Evolutionary conservation across 1,140 invertebrate species (phyloP), one percentile per base, ranked within the genome.

Genomic region (Pseudomyrmex flavicornis): DNA sequence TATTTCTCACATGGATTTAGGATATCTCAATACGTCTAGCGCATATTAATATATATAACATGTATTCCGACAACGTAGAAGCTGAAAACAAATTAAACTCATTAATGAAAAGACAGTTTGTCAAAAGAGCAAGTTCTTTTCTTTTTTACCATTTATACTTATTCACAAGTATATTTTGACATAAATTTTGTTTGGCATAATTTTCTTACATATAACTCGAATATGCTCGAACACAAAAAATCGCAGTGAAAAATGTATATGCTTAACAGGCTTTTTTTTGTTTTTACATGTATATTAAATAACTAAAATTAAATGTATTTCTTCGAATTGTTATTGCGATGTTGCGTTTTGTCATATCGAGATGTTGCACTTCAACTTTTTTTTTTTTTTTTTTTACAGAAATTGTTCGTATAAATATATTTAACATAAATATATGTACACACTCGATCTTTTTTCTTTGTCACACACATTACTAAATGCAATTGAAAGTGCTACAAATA

Each of bases 381-480:
- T 26, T 26, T 26, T 26, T 26, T 22, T 44, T 20, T 10, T 8
- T 46, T 22, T 44, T 20, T 66, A 65, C 66, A 17, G n/a, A 44
- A 35, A 77, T 12, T 77, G 17, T 68, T 22, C 44, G 68, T 50
- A 56, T 12, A 70, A 66, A 46, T 79, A 79, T 35, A 79, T n/a
- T 59, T 20, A 26, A 68, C 46, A 44, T 7, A 77, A 56, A 79
- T 22, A 56, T n/a, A 44, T 35, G 54, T 15, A 77, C 26, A 46
- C 66, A 70, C 44, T 59, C 66, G 2, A 48, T 35, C 12, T 26
- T 48, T 48, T 59, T 69, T 75, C 50, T 46, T 35, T 17, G 3
- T 52, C 52, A 12, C 62, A 69, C 26, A 58, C 15, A 26, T 26
- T 17, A 48, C 65, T 79, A 70, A 80, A 70, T 79, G 46, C 54